Evolutionary conservation across 2,888 invertebrate genomes (phyloP).

Genomic region (Holacanthella duospinosa): DNA sequence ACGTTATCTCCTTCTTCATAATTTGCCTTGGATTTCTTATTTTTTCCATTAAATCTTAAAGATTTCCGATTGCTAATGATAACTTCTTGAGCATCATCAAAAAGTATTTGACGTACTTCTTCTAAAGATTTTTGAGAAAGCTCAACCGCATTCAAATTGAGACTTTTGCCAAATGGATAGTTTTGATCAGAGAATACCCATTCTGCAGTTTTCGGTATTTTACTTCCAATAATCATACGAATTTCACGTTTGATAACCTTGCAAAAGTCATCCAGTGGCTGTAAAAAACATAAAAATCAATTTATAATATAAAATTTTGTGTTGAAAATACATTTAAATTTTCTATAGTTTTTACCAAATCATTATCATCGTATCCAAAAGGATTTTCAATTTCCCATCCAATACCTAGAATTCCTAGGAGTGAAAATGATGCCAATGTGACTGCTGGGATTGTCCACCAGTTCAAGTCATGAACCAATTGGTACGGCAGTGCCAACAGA

Average conservation of each 20-base stretch:
- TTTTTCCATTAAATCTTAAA: background rate
- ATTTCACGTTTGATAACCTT: constrained; percentile 28
- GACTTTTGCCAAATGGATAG: constrained; percentile 23
- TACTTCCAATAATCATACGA: constrained; percentile 21
- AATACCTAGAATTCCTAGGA: constrained; percentile 32
- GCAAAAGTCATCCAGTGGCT: constrained; percentile 35
- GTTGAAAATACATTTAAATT: background rate
- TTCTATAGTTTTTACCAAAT: constrained; percentile 17
- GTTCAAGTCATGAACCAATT: constrained; percentile 22
- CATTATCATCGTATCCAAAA: constrained; percentile 30
- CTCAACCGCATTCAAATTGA: constrained; percentile 19
- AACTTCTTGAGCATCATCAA: background rate
- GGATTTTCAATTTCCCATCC: constrained; percentile 35
- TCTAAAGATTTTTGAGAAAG: constrained; percentile 17
- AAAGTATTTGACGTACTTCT: constrained; percentile 12
- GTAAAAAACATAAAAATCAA: background rate
- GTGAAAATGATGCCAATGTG: constrained; percentile 25
- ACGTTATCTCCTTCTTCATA: background rate
- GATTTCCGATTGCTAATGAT: background rate
- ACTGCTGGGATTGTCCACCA: constrained; percentile 30
- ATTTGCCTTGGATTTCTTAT: background rate
- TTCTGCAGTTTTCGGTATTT: constrained; percentile 16
- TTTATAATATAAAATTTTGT: background rate
- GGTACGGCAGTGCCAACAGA: constrained; percentile 27
- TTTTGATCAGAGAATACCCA: constrained; percentile 29